Evolutionary conservation across 2,797 vertebrate genomes (phyloP), one percentile per base, ranked within the genome.

Genomic region (Staurois parvus): DNA sequence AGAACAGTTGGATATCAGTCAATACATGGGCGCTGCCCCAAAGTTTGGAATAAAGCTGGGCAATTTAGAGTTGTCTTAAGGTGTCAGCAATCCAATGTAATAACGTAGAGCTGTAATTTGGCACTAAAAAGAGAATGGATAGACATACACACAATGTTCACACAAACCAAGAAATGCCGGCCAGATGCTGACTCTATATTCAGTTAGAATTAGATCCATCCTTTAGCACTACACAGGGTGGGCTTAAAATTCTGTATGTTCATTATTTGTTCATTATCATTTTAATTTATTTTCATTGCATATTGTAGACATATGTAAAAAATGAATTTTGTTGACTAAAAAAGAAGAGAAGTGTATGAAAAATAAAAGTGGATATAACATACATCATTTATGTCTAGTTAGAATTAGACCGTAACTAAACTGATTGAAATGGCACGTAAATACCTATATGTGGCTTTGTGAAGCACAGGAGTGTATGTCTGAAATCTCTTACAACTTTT

Each of bases 171-270:
- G 69, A 85, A 84, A 88, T 88, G 75, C 42, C 28, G 79, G 85
- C 77, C 66, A 87, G 76, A 87, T 85, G 79, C 29, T 76, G 82
- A 86, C 82, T 87, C 84, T 66, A 76, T 79, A 83, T 68, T 56
- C 68, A 88, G 30, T 79, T 89, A 84, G 64, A 84, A 87, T 88
- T 72, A 87, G 88, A 84, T 70, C 78, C 80, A 48, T 74, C 59
- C 88, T 69, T 89, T 90, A 85, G 56, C 28, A 85, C 79, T 83
- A 72, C 83, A 59, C 80, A 69, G 79, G 59, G 76, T 90, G 87
- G 79, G 76, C 56, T 72, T 86, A 88, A 69, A 84, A 89, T 62
- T 6, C 74, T 86, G 73, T 64, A 80, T 85, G 85, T 76, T 74
- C 37, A 73, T 85, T 74, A 79, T 66, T 40, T 73, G 76, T 72